Conservation (phyloP, 1,140 invertebrate genomes). For the Pseudomyrmex concolor region DNA sequence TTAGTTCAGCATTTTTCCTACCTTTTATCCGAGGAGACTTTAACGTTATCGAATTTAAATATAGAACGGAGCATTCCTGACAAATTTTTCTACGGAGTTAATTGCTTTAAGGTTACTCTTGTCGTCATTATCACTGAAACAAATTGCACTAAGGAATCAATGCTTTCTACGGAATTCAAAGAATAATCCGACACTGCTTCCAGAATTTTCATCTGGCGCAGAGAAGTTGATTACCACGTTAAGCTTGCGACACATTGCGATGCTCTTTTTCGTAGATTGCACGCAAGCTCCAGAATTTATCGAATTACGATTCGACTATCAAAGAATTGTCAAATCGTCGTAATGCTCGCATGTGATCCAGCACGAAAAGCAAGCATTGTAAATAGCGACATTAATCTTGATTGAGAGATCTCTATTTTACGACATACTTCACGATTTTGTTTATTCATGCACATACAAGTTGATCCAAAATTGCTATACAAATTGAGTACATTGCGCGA, state of each 20-base stretch:
- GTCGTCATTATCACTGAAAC: not conserved
- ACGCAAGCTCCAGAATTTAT: no score
- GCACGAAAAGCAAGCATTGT: not conserved
- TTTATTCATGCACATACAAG: slow-evolving; percentile 7
- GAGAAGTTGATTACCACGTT: slow-evolving; percentile 30
- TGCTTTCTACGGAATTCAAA: slow-evolving; percentile 72
- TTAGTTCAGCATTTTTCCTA: not conserved
- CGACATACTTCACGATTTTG: slow-evolving; percentile 41
- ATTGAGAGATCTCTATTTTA: slow-evolving; percentile 18
- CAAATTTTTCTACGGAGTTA: slow-evolving; percentile 10
- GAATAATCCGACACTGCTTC: slow-evolving; percentile 73
- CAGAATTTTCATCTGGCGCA: slow-evolving; percentile 9
- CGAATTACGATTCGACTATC: no score
- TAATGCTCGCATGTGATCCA: no score
- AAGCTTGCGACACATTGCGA: no score
- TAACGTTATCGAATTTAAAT: not conserved
- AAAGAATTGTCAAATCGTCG: no score
- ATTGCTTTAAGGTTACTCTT: slow-evolving; percentile 4
- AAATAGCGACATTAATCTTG: slow-evolving; percentile 37
- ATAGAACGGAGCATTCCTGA: not conserved
- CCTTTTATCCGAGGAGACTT: not conserved
- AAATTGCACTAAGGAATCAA: slow-evolving; percentile 7
- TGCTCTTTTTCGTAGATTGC: no score
- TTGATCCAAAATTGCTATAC: slow-evolving; percentile 11
- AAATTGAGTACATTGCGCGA: slow-evolving; percentile 11